Evolutionary conservation across 37 sponge, comb jelly and placozoan genomes (phyloP), one percentile per base, ranked within the genome.

Genomic region (Geodia barretti): DNA sequence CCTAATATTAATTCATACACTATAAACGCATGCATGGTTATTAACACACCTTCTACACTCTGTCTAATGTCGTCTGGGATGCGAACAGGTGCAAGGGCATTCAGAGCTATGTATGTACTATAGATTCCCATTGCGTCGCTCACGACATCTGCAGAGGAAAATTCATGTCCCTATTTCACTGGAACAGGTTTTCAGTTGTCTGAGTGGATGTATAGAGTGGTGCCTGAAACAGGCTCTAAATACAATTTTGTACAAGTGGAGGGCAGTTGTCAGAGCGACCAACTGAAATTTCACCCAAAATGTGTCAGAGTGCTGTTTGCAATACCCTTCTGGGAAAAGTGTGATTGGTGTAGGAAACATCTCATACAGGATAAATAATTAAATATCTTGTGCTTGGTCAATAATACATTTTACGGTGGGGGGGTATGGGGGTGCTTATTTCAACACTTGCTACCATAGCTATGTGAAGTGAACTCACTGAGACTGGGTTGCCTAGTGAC

Each of bases 21-120:
- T n/a, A n/a, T n/a, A n/a, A n/a, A n/a, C n/a, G n/a, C n/a, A n/a
- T n/a, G n/a, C n/a, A n/a, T n/a, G n/a, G n/a, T n/a, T n/a, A n/a
- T n/a, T n/a, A n/a, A n/a, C n/a, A n/a, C 34, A 91, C 92, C 88
- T 86, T 91, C 92, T 42, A 91, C 71, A 32, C 64, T 62, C 60
- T 84, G 88, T 83, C 92, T 82, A 4, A 91, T 68, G 28, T 77
- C 79, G 43, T 82, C 92, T 43, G 72, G 40, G n/a, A 91, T 32
- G 38, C 72, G 47, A 25, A 91, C 65, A 1, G 75, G 79, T 1
- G 42, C 68, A 14, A 75, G 3, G 23, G 92, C 88, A 86, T 91
- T 87, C 39, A 91, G 68, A 39, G 88, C 83, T 26, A 91, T 26
- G 58, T 82, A 91, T 29, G 69, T 86, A 1, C 74, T 68, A 70